Percentiles rank a stretch among this genome's conserved stretches.
These are phyloP conservation scores for Ceryle rudis DNA, from an alignment of 2,797 vertebrate species.

Conservation along the genomic window DNA sequence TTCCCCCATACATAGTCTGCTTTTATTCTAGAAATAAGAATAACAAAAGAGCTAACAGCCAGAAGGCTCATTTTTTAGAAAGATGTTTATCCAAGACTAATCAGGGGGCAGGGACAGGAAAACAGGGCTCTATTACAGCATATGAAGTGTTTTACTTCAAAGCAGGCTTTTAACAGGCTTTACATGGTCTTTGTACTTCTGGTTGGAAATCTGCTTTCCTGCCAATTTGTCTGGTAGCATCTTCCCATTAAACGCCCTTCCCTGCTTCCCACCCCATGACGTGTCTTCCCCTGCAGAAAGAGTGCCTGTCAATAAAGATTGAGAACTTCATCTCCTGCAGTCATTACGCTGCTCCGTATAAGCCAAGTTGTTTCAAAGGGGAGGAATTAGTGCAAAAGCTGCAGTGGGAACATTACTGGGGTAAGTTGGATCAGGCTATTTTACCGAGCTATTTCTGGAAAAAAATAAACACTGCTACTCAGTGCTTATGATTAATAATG, in stretches of 20 bases:
- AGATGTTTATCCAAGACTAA: background rate
- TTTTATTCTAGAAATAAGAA: constrained; percentile 29
- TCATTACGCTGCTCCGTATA: background rate
- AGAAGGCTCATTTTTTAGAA: background rate
- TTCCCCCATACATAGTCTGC: background rate
- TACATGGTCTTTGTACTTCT: background rate
- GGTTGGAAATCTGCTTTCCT: background rate
- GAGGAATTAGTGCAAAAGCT: constrained; percentile 30
- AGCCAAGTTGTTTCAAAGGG: background rate
- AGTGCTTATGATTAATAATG: constrained; percentile 51
- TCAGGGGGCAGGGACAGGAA: background rate
- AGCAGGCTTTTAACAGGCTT: constrained; percentile 21
- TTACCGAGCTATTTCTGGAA: constrained; percentile 62
- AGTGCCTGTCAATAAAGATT: background rate
- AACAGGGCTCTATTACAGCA: background rate
- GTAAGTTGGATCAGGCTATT: constrained; percentile 5
- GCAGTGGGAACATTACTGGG: background rate
- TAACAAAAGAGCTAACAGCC: background rate
- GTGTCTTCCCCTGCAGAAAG: background rate
- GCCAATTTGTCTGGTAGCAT: background rate
- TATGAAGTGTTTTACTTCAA: constrained; percentile 21
- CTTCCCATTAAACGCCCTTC: constrained; percentile 7
- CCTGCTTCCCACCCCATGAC: background rate
- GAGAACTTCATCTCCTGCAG: constrained; percentile 14
- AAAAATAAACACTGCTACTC: constrained; percentile 52